Evolutionary conservation across 2,797 vertebrate genomes (phyloP), one percentile per base, ranked within the genome.

Genomic region (Podargus strigoides): DNA sequence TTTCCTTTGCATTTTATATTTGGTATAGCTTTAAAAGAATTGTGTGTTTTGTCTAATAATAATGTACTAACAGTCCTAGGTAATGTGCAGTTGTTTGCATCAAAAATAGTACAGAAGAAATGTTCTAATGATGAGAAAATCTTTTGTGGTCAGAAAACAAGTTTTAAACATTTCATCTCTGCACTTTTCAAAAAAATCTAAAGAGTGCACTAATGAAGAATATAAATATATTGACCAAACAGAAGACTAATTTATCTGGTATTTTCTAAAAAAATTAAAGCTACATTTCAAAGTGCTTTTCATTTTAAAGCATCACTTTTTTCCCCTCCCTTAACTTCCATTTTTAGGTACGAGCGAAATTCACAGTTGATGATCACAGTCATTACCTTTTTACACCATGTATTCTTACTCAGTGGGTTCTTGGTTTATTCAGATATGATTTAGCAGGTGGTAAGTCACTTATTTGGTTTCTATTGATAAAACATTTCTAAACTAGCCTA

Each of bases 371-470:
- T 95, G 99, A 99, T 96, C 97, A 98, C 94, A 99, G 98, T 94
- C 99, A 99, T 96, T 99, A 99, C 93, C 97, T 99, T 44, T 99
- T 99, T 93, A 99, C 99, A 42, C 99, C 99, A 8, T 98, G 98
- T 63, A 97, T 99, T 96, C 98, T 99, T 94, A 99, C 99, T 53
- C 98, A 99, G 79, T 99, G 99, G 99, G 98, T 99, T 80, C 98
- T 99, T 94, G 99, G 98, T 90, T 98, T 99, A 90, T 98, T 99
- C 93, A 98, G 99, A 98, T 99, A 99, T 22, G 97, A 99, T 97
- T 98, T 99, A 95, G 98, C 98, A 93, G 98, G 97, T 98, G 99
- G 99, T 99, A 98, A 98, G 96, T 97, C 52, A 89, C 52, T 44
- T 89, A 44, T 10, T 73, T 56, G 41, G 10, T 93, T 96, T 85